Evolutionary conservation across 2,888 invertebrate species (phyloP), one percentile per base, ranked within the genome.

Genomic region (Torymus texanus): DNA sequence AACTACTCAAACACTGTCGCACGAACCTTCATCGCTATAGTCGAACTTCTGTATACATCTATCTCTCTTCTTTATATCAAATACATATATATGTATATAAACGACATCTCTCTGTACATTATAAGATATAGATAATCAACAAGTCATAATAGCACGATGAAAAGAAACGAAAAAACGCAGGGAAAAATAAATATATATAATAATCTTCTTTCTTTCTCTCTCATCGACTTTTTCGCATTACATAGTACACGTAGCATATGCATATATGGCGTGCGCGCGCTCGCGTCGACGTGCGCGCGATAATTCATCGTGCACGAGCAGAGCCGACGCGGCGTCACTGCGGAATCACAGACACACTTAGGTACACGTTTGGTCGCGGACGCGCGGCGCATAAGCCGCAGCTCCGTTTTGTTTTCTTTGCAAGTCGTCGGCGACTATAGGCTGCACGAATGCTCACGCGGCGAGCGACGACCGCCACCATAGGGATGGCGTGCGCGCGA

Each of bases 281-380:
- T 41, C 41, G 41, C 41, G 41, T 41, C 41, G 41, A 41, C 41
- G 21, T 21, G 41, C 41, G 41, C 41, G 41, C 41, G 41, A 41
- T 41, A 8, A 5, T 55, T 24, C 18, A 62, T 13, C 62, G 8
- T 21, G 14, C 18, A 41, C 21, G 21, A 1, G 21, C 21, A 2
- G 21, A 1, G 61, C 12, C 59, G 63, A 18, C 24, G 62, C 56
- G 29, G 50, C 74, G 14, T 70, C 65, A 71, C 72, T 65, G 73
- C 80, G 66, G 14, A 68, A 88, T 88, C 88, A 88, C 88, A 88
- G 88, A 85, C 84, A 86, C 87, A 87, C 85, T 88, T 88, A 88
- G 88, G 88, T 89, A 88, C 88, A 85, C 83, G 84, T 84, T 88
- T 59, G 13, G 21, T n/a, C 12, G 2, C 18, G 63, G 21, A 50